Evolutionary conservation across 2,113 vertebrate species (phyloP), one percentile per base, ranked within the genome.

Genomic region (Myiozetetes cayanensis): DNA sequence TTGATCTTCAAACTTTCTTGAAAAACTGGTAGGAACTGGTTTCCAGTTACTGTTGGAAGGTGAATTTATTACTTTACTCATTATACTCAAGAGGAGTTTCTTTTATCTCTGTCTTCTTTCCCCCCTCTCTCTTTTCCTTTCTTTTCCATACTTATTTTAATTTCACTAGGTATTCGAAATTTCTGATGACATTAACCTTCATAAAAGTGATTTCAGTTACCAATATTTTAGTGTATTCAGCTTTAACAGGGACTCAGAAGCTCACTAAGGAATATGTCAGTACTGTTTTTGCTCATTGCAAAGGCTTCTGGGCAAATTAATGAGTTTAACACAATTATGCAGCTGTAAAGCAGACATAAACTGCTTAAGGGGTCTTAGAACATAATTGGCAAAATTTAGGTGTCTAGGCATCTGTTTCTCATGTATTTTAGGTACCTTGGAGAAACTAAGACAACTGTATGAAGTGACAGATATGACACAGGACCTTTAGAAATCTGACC

Each of bases 11-110:
- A 11, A 4, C 50, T 88, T 94, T 83, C 82, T 58, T 85, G 50
- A 85, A 94, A 85, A 90, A 61, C 87, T 93, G 71, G 75, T 61
- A 80, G 61, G 31, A 93, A 94, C 82, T 92, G 95, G 82, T 93
- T 96, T 87, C 94, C 88, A 80, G 92, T 85, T 76, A 58, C 37
- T 79, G 15, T 76, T 88, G 50, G 41, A 93, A 93, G 63, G 66
- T 95, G 82, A 85, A 94, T 70, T 68, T 82, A 53, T 85, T 94
- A 56, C 52, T 87, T 93, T 79, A 14, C 53, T 95, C 41, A 66
- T 96, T 85, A 87, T 49, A 85, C 41, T 62, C 27, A 41, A 70
- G 55, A 84, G 35, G 33, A 82, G 31, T 75, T 89, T 75, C 30
- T 91, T 94, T 96, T 87, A 73, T 95, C 73, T 84, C 4, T 30